phyloP scores from a whole-genome alignment of 1,140 invertebrate genomes.

The Nymphalis io region DNA sequence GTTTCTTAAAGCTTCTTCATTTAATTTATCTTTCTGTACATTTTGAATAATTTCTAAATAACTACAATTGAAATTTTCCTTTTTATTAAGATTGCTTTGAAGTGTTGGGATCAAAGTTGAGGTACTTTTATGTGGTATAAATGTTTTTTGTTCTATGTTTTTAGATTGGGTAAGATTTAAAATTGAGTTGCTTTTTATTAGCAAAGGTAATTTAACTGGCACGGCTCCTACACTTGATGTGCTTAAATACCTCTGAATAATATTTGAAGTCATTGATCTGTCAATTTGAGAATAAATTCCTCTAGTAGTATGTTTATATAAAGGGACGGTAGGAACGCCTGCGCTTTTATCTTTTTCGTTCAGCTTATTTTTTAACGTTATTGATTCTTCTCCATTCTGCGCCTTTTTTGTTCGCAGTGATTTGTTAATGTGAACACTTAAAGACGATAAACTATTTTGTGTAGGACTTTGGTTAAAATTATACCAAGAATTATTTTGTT shows the following conservation, averaged over 20 bases:
- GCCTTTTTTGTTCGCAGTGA: not conserved
- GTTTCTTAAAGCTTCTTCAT: too few relatives aligned
- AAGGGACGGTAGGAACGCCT: too few relatives aligned
- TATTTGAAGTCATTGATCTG: not conserved
- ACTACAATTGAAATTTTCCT: too few relatives aligned
- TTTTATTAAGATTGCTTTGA: too few relatives aligned
- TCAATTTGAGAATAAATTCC: not conserved
- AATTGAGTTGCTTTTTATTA: not conserved
- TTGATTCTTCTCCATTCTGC: not conserved
- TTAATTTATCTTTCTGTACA: too few relatives aligned
- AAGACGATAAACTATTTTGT: not conserved
- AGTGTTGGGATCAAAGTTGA: too few relatives aligned
- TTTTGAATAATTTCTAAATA: too few relatives aligned
- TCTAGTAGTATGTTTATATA: not conserved
- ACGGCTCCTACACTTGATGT: not conserved
- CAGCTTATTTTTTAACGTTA: too few relatives aligned
- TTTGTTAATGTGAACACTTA: not conserved
- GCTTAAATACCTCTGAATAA: not conserved
- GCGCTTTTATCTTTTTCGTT: too few relatives aligned
- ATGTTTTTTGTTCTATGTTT: too few relatives aligned
- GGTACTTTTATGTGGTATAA: too few relatives aligned
- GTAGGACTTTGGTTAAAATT: not conserved
- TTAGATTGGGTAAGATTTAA: not conserved
- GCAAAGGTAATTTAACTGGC: not conserved
- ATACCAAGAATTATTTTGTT: too few relatives aligned